Evolutionary conservation across 2,888 invertebrate species (phyloP).

Genomic region (Acleris holmiana): DNA sequence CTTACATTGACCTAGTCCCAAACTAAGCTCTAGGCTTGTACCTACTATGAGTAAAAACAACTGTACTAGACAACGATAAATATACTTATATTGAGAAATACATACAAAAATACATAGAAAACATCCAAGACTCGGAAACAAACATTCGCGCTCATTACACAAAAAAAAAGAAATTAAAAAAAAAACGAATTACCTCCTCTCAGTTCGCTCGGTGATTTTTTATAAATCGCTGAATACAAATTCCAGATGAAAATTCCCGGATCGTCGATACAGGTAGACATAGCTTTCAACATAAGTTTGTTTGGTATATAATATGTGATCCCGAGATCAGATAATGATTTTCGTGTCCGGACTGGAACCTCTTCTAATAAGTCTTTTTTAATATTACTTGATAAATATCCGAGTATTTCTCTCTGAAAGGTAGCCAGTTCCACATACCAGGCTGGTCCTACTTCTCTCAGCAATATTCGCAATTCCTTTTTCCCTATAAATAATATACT

Average conservation of each 20-base stretch:
- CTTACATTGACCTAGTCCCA: too few species aligned
- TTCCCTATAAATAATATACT: conserved; percentile 45
- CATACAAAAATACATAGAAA: too few species aligned
- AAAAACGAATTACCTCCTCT: conserved; percentile 52
- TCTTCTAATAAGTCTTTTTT: conserved; percentile 74
- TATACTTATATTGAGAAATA: too few species aligned
- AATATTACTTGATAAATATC: conserved; percentile 57
- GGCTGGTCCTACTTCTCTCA: conserved; percentile 61
- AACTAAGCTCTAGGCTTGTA: too few species aligned
- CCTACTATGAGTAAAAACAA: too few species aligned
- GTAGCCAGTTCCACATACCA: conserved; percentile 72
- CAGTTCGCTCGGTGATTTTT: conserved; percentile 61
- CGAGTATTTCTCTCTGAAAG: conserved; percentile 58
- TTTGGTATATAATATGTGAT: conserved; percentile 59
- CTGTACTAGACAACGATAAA: too few species aligned
- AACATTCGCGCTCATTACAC: too few species aligned
- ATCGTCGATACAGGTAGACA: conserved; percentile 61
- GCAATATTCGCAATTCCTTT: conserved; percentile 53
- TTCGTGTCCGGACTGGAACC: conserved; percentile 59
- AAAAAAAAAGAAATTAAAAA: too few species aligned
- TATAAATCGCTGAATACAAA: conserved; percentile 65
- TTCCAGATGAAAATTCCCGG: conserved; percentile 77
- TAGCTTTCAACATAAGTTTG: conserved; percentile 60
- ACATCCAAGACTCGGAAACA: too few species aligned
- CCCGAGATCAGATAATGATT: conserved; percentile 65